phyloP scores from a whole-genome alignment of 53 echinoderm and acorn worm genomes.

The Arbacia lixula region DNA sequence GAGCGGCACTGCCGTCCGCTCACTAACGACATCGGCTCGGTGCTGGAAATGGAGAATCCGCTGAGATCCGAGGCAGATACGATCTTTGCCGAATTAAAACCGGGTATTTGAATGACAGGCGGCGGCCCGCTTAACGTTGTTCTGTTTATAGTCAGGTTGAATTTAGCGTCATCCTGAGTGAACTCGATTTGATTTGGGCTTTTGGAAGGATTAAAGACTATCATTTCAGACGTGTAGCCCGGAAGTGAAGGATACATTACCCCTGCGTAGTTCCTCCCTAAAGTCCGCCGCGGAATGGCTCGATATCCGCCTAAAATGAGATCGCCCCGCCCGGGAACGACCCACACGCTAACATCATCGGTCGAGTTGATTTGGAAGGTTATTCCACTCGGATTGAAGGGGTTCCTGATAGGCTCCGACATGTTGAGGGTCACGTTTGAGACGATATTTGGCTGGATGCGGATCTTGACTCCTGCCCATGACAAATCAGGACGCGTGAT shows the following conservation, averaged over 20 bases:
- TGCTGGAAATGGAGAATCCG: background rate
- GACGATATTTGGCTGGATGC: constrained; percentile 4
- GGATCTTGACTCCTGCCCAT: background rate
- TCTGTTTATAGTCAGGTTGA: background rate
- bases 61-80: constrained; percentile 13
- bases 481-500: background rate
- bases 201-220: background rate
- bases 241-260: constrained; percentile 34
- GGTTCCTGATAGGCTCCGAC: background rate
- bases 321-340: constrained; percentile 31
- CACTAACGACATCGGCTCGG: background rate
- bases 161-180: constrained; percentile 4
- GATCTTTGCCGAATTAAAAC: constrained; percentile 31
- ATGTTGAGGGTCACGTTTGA: constrained; percentile 31
- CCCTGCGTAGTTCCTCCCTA: constrained; percentile 35
- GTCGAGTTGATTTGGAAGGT: constrained; percentile 37
- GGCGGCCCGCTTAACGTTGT: background rate
- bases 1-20: constrained; percentile 7
- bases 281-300: constrained; percentile 37
- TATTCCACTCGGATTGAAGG: constrained; percentile 23
- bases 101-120: background rate
- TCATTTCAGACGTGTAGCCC: background rate
- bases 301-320: constrained; percentile 49
- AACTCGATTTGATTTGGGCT: background rate
- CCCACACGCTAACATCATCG: constrained; percentile 36